Base-by-base conservation (phyloP, 2,888 invertebrate genomes). In the Zaprionus lineosus region DNA sequence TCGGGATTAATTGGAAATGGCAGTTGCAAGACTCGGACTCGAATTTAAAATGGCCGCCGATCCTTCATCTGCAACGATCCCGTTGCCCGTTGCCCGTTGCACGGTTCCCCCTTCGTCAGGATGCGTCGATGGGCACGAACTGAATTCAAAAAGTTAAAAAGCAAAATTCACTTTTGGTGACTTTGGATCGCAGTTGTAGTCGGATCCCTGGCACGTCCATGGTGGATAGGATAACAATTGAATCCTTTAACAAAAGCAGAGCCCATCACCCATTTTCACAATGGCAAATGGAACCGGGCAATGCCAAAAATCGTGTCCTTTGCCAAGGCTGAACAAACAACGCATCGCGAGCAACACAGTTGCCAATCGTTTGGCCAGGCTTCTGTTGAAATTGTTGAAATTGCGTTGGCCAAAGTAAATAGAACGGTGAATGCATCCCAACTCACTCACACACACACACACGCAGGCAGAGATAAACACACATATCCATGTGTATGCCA, bases 111-210 rank as follows among this genome's bases (percentile, higher is more conserved):
- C n/a, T n/a, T n/a, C n/a, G n/a, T n/a, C n/a, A n/a, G n/a, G n/a
- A n/a, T n/a, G n/a, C n/a, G n/a, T n/a, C n/a, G n/a, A n/a, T n/a
- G n/a, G n/a, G n/a, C 53, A 7, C 40, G 36, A 48, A 47, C 26
- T 33, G 57, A 81, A 84, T 82, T 82, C 74, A 59, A 83, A 79
- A 87, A 88, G 87, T 87, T 87, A 87, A 88, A 88, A 87, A 88
- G 87, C 75, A 81, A 86, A 84, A 87, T 81, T 86, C 76, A 82
- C 86, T 87, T 87, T 87, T 67, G 74, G 47, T 87, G 87, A 88
- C 87, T 88, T 88, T 84, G 59, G 57, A 61, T 59, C 59, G 60
- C 52, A 50, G 24, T 21, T 18, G 43, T 34, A 40, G 52, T 26
- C 46, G 59, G 31, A 41, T 47, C 43, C 55, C 56, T 37, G 56